Conservation (phyloP, 2,113 vertebrate genomes). For the Petroica traversi region DNA sequence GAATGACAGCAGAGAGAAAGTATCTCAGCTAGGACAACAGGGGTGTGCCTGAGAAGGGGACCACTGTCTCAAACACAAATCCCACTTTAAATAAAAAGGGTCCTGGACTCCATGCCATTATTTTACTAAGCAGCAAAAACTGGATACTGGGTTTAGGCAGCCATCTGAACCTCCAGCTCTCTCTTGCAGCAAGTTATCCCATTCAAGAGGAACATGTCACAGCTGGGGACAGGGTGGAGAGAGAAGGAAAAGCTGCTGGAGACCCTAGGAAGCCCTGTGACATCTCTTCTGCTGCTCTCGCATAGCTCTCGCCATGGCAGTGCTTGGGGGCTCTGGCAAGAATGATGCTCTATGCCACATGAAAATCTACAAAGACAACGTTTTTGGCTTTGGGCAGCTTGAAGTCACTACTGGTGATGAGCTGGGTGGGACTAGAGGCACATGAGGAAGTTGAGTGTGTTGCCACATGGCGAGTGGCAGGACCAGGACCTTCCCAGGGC, state of each 20-base stretch:
- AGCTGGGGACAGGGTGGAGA: neutral
- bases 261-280: neutral
- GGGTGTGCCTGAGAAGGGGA: neutral
- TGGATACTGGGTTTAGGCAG: neutral
- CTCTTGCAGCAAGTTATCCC: neutral
- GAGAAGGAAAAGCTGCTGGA: neutral
- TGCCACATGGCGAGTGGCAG: neutral
- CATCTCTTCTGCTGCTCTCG: accelerated
- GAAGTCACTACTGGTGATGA: neutral
- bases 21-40: neutral
- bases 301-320: accelerated
- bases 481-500: neutral
- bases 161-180: neutral
- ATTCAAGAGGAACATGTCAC: neutral
- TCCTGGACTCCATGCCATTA: accelerated
- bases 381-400: neutral
- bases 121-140: neutral
- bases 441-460: accelerated
- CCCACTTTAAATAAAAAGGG: neutral
- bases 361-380: neutral
- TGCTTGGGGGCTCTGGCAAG: neutral
- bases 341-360: neutral
- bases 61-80: neutral
- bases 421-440: neutral
- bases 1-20: neutral